These are phyloP conservation scores for Drosophila tropicalis DNA, from an alignment of 1,140 invertebrate species.

Conservation along the genomic window DNA sequence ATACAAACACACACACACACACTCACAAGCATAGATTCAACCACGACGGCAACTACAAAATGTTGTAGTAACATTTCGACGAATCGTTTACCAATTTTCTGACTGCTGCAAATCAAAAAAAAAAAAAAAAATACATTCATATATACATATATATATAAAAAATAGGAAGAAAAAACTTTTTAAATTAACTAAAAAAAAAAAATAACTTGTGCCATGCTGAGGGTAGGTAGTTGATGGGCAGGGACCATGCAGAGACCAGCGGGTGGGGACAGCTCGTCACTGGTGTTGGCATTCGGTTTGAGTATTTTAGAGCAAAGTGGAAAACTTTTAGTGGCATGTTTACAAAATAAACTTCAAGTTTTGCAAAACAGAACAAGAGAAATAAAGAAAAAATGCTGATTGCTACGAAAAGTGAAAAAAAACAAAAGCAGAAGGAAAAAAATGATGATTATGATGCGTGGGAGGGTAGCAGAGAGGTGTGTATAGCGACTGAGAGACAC, in stretches of 20 bases:
- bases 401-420: constrained; percentile 53
- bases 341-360: constrained; percentile 80
- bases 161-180: constrained; percentile 67
- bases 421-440: constrained; percentile 23
- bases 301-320: constrained; percentile 81
- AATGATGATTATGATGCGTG: constrained; percentile 69
- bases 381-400: constrained; percentile 74
- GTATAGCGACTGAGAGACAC: constrained; percentile 57
- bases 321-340: constrained; percentile 82
- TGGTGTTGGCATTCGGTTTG: constrained; percentile 80
- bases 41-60: constrained; percentile 34
- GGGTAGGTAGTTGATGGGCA: constrained; percentile 20
- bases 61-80: constrained; percentile 52
- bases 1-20: constrained; percentile 40
- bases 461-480: constrained; percentile 23
- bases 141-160: constrained; percentile 10
- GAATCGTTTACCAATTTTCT: constrained; percentile 81
- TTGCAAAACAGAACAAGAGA: constrained; percentile 60
- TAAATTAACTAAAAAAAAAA: constrained; percentile 78
- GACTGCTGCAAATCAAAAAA: constrained; percentile 78
- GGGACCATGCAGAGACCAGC: neutral
- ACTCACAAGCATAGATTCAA: constrained; percentile 28
- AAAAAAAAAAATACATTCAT: constrained; percentile 40
- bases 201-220: constrained; percentile 20
- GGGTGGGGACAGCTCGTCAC: constrained; percentile 58